Conservation (phyloP, 2,113 vertebrate genomes). For the Climacteris rufus region DNA sequence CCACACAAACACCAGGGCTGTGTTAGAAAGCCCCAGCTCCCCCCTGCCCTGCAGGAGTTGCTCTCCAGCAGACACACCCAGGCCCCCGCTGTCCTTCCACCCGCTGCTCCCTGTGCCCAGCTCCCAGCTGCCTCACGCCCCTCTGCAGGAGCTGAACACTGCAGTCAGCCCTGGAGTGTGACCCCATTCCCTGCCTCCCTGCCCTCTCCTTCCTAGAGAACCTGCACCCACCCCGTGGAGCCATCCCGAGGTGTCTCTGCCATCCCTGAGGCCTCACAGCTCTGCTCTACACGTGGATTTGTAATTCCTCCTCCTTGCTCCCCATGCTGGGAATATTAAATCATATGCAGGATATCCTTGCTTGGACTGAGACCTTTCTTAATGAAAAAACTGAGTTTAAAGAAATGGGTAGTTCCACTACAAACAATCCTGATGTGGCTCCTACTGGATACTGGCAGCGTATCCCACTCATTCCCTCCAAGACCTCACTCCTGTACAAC, state of each 20-base stretch:
- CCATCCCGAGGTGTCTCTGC: rapidly evolving
- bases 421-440: rapidly evolving
- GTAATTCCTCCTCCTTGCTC: neutral
- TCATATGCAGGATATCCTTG: neutral
- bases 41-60: neutral
- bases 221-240: neutral
- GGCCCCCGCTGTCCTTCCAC: neutral
- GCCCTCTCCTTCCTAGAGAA: neutral
- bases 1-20: neutral
- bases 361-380: neutral
- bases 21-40: neutral
- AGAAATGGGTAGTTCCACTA: rapidly evolving
- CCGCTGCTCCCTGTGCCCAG: neutral
- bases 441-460: rapidly evolving
- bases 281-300: neutral
- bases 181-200: neutral
- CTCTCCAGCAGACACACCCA: neutral
- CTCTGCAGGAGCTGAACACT: neutral
- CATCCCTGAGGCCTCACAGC: neutral
- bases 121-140: neutral
- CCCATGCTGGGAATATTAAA: neutral
- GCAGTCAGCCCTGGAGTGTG: rapidly evolving
- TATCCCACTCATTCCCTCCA: rapidly evolving
- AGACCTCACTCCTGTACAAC: neutral
- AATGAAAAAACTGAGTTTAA: neutral